Base-by-base conservation (phyloP, 35 echinoderm and acorn worm species). In the Acanthaster planci region DNA sequence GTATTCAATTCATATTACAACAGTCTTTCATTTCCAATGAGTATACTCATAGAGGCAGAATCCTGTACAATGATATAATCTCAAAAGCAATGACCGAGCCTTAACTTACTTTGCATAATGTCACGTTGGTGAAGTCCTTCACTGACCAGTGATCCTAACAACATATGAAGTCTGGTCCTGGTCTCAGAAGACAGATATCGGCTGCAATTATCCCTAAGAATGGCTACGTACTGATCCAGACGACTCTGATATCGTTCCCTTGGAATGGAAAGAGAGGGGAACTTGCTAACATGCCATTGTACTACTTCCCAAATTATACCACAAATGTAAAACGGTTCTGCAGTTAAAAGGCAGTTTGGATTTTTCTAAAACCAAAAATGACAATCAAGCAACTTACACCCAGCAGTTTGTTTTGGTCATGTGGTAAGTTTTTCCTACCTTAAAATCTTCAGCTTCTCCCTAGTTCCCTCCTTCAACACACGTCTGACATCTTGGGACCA, bases 231-330 rank as follows among this genome's bases (percentile, higher is more conserved):
- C 77, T 93, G 90, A 17, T 90, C 84, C 1, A 97, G 40, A 34
- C 91, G 84, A 10, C 27, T 77, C 54, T 93, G 58, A 4, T 89
- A 87, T 2, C 56, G 60, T n/a, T 97, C 95, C n/a, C 95, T 97
- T 83, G 27, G 21, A 80, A 84, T 30, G 5, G 38, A 18, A 83
- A n/a, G 42, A 47, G 42, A 47, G 12, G 12, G 4, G 42, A 47
- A 6, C 4, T 12, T 6, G 42, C 42, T 12, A 47, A 47, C 42
- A 47, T n/a, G n/a, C n/a, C n/a, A n/a, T n/a, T 37, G 23, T 7
- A 7, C 36, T 9, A 7, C 9, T 27, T 7, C 36, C 22, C 22
- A 10, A 23, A 76, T 27, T 76, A 7, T 7, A 23, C 36, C n/a
- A 9, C 22, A 23, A 76, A 76, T 76, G 7, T 27, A 10, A 76